A percentile compares a stretch with the other conserved stretches of the same genome.
phyloP scores from a whole-genome alignment of 2,113 vertebrate genomes.

The Heloderma charlesbogerti region DNA sequence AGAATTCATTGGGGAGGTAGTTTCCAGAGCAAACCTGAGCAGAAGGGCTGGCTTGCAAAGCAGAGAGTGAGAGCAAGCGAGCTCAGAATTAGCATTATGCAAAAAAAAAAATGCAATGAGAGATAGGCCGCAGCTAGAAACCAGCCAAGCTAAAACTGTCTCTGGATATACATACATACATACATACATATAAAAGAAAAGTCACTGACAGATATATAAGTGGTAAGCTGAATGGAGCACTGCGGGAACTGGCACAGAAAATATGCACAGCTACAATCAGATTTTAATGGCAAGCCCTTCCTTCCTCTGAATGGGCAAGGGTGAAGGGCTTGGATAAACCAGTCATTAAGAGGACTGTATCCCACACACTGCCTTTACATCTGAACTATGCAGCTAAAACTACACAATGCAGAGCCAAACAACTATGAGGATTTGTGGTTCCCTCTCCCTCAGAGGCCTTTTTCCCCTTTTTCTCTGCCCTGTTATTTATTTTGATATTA shows the following conservation, averaged over 20 bases:
- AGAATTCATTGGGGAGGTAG: conserved; percentile 28
- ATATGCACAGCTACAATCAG: conserved; percentile 40
- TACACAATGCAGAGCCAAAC: background rate
- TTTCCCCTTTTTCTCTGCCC: background rate
- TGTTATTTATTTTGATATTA: conserved; percentile 17
- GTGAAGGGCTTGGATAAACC: conserved; percentile 54
- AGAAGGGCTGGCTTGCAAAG: conserved; percentile 19
- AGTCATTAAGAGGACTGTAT: conserved; percentile 41
- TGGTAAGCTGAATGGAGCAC: conserved; percentile 35
- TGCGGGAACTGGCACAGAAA: conserved; percentile 55
- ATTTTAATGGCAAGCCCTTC: conserved; percentile 55
- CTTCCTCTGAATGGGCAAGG: conserved; percentile 37
- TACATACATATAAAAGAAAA: conserved; percentile 13
- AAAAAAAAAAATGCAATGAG: conserved; percentile 36
- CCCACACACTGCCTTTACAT: background rate
- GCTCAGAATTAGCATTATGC: conserved; percentile 49
- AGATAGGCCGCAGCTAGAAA: conserved; percentile 40
- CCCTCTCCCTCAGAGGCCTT: background rate
- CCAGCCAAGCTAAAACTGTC: conserved; percentile 16
- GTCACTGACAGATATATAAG: conserved; percentile 35
- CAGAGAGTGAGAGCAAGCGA: conserved; percentile 28
- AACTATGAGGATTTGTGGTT: background rate
- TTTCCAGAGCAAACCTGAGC: background rate
- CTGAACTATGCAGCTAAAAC: conserved; percentile 23
- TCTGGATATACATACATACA: conserved; percentile 23